Evolutionary conservation across 2,113 vertebrate genomes (phyloP).

Genomic region (Leucosticte australis): DNA sequence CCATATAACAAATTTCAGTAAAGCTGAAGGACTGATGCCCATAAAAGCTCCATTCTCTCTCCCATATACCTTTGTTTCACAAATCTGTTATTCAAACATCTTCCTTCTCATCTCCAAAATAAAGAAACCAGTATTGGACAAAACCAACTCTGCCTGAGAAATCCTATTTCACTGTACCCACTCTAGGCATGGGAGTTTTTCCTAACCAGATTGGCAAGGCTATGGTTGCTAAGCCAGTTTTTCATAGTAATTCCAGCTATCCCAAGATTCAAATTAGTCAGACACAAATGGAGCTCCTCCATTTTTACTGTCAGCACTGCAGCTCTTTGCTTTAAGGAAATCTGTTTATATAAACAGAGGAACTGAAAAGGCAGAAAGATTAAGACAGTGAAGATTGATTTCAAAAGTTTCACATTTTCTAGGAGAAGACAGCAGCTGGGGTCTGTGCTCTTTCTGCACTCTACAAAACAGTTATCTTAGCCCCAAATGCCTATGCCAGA

Average conservation of each 20-base stretch:
- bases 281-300: not conserved
- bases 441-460: not conserved
- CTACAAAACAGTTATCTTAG: not conserved
- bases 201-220: not conserved
- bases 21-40: not conserved
- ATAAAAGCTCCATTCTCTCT: not conserved
- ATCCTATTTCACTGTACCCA: not conserved
- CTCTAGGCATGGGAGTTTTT: constrained; percentile 25
- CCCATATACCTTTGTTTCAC: not conserved
- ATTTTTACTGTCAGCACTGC: not conserved
- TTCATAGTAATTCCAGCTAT: constrained; percentile 1
- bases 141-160: not conserved
- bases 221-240: constrained; percentile 28
- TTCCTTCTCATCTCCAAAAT: not conserved
- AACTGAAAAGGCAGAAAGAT: not conserved
- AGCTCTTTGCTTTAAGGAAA: not conserved
- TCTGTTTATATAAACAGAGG: not conserved
- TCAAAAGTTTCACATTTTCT: not conserved
- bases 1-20: not conserved
- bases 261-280: constrained; percentile 27
- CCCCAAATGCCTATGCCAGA: not conserved
- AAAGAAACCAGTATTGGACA: not conserved
- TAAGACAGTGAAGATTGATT: not conserved
- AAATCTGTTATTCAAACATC: not conserved
- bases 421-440: not conserved